These are phyloP conservation scores for Pipistrellus pygmaeus DNA, from an alignment of 2,797 vertebrate species.

Conservation along the genomic window DNA sequence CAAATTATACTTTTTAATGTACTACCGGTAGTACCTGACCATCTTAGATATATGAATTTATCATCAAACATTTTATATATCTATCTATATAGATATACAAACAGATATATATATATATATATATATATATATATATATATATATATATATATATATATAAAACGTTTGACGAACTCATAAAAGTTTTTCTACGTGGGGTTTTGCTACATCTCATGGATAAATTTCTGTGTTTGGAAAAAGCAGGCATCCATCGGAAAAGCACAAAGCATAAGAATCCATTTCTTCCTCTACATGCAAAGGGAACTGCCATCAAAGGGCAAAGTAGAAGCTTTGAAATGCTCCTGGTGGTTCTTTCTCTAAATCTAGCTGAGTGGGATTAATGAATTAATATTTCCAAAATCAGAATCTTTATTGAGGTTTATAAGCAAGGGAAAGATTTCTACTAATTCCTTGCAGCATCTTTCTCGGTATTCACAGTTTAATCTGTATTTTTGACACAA, in stretches of 20 bases:
- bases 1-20: conserved; percentile 62
- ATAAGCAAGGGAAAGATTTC: conserved; percentile 34
- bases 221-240: neutral
- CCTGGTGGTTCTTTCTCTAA: neutral
- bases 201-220: neutral
- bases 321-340: neutral
- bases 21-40: neutral
- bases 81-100: no score
- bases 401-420: conserved; percentile 24
- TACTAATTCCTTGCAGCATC: neutral
- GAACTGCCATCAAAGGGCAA: neutral
- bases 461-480: neutral
- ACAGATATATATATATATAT: neutral
- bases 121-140: neutral
- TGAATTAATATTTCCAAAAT: conserved; percentile 51
- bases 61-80: no score
- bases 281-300: neutral
- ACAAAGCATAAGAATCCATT: neutral
- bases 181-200: conserved; percentile 14
- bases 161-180: neutral
- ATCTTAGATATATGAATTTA: neutral
- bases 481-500: conserved; percentile 57
- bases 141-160: neutral
- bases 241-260: neutral
- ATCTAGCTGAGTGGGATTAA: neutral